Base-by-base conservation (phyloP, 2,113 vertebrate genomes). In the Thunnus thynnus region DNA sequence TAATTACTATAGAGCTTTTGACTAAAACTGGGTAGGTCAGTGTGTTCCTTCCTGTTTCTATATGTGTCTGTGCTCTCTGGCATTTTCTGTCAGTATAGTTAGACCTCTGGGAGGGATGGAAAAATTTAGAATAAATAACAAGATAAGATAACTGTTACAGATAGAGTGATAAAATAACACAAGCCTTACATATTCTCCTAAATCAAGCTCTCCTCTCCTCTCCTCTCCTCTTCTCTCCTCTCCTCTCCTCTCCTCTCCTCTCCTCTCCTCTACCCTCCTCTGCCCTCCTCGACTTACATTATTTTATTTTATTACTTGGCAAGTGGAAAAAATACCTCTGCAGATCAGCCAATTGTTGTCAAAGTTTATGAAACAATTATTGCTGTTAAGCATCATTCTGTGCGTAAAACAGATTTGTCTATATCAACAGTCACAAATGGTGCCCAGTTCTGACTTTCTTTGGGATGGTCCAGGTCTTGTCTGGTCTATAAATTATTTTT, bases 1-100 rank as follows among this genome's bases (percentile, higher is more conserved):
- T 91, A 86, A 92, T 94, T 88, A 91, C 81, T 83, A 36, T 62
- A 78, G 75, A 74, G 57, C 75, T 85, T 88, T 87, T 85, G 82
- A 90, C 80, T 90, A 58, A 82, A 70, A 64, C 71, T 13, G 16
- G 58, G 17, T 70, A 78, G 85, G 84, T 80, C 84, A 82, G 22
- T 75, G 54, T 80, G 72, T 88, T 87, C 85, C 60, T 89, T 89
- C 80, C 78, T 85, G 82, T 84, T 86, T 68, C 83, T 84, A 30
- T 87, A 83, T 60, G 54, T 73, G 30, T 72, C 70, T 77, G 14
- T 76, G 27, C 48, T 83, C 83, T 68, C 56, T 73, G 60, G 68
- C 54, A 30, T 72, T 65, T 75, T 71, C 57, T 72, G 73, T 76
- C 60, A 52, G 77, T 65, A 10, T 76, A 64, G 69, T 75, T 47